These are phyloP conservation scores for Oedothorax gibbosus DNA, from an alignment of 1,140 invertebrate species.

Conservation along the genomic window DNA sequence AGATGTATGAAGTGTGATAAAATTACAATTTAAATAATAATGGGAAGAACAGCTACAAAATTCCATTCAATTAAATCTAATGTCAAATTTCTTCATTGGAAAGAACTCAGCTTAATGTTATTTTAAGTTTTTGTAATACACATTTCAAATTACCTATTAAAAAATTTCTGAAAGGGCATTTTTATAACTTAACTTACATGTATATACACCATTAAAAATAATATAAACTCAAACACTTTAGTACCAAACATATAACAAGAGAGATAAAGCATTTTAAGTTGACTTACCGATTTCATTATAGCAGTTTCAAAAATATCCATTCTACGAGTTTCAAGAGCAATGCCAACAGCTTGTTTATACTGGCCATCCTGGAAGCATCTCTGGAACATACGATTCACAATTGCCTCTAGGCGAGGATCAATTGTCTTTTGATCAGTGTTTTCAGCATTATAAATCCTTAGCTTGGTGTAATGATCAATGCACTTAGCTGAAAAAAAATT, in stretches of 20 bases:
- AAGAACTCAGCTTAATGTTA: too few relatives aligned
- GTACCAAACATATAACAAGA: not conserved
- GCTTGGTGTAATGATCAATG: constrained; percentile 93
- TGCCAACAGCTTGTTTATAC: constrained; percentile 91
- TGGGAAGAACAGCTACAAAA: too few relatives aligned
- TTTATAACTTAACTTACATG: too few relatives aligned
- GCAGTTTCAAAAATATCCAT: constrained; percentile 96
- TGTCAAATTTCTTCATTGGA: too few relatives aligned
- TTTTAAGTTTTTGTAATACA: too few relatives aligned
- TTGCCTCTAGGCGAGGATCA: constrained; percentile 89
- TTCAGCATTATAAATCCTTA: constrained; percentile 77
- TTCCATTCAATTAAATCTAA: too few relatives aligned
- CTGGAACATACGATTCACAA: constrained; percentile 97
- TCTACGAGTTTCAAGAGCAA: constrained; percentile 93
- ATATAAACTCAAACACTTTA: not conserved
- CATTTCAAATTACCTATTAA: too few relatives aligned
- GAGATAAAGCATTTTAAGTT: too few relatives aligned
- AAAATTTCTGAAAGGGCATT: too few relatives aligned
- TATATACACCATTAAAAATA: not conserved
- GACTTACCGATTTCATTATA: constrained; percentile 85
- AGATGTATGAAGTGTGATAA: too few relatives aligned
- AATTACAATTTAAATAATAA: too few relatives aligned
- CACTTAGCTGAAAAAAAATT: constrained; percentile 66
- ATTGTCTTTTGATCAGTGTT: constrained; percentile 76
- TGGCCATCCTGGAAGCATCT: constrained; percentile 94